Percentiles rank a stretch among this genome's conserved stretches.
Conservation (phyloP, 1,140 invertebrate genomes). For the Dolichoris vasculosae region DNA sequence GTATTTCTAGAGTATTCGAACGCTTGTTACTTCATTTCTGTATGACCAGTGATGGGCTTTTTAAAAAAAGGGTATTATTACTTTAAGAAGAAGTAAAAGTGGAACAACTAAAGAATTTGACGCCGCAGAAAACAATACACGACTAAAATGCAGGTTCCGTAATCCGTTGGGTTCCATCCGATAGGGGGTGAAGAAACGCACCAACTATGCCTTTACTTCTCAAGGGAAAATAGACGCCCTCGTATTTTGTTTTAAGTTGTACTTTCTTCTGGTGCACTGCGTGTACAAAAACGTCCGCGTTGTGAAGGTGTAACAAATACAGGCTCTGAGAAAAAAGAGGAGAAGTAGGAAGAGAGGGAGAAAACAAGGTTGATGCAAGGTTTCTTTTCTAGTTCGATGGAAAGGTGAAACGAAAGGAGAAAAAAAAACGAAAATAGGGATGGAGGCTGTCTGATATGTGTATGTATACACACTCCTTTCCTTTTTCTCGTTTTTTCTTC, state of each 20-base stretch:
- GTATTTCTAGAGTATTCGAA: conserved; percentile 25
- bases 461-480: not conserved
- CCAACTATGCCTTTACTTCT: not conserved
- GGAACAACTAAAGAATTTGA: conserved; percentile 6
- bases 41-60: not conserved
- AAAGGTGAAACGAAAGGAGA: not conserved
- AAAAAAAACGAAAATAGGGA: not conserved
- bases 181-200: not conserved
- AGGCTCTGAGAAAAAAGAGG: not conserved
- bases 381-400: not conserved
- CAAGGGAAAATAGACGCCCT: not conserved
- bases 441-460: not conserved
- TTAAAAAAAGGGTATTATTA: not conserved
- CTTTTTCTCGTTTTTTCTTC: not conserved
- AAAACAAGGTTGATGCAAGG: not conserved
- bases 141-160: not conserved
- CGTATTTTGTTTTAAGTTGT: conserved; percentile 10
- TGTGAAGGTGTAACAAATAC: not conserved
- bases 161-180: not conserved
- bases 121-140: not conserved
- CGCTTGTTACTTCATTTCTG: conserved; percentile 12
- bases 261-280: not conserved
- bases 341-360: not conserved
- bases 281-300: not conserved
- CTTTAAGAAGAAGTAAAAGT: not conserved